Evolutionary conservation across 2,797 vertebrate genomes (phyloP).

Genomic region (Pseudocheirus occidentalis): DNA sequence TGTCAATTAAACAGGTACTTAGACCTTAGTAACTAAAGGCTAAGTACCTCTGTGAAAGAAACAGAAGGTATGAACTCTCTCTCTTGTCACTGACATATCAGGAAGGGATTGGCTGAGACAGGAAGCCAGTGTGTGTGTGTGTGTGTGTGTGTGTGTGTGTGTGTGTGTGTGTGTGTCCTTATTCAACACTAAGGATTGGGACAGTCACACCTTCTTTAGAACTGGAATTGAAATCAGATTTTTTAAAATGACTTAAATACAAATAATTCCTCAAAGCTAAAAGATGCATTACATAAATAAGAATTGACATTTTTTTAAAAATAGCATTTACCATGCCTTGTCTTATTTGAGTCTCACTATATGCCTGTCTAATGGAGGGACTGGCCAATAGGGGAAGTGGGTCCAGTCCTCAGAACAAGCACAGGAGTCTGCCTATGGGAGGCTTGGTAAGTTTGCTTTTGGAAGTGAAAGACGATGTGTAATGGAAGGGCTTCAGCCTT

Average conservation of each 20-base stretch:
- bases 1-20: too few relatives aligned
- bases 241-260: background rate
- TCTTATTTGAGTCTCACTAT: background rate
- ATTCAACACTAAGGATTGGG: background rate
- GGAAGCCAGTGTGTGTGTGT: too few relatives aligned
- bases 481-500: background rate
- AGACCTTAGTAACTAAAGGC: too few relatives aligned
- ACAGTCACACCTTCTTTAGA: background rate
- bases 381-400: background rate
- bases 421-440: background rate
- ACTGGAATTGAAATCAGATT: background rate
- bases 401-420: background rate
- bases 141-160: too few relatives aligned
- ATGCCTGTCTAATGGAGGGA: background rate
- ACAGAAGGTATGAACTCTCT: too few relatives aligned
- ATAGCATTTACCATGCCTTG: background rate
- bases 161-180: background rate
- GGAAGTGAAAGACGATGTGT: background rate
- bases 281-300: background rate
- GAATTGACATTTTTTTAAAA: background rate
- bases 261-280: background rate
- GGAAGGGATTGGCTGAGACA: too few relatives aligned
- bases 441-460: background rate
- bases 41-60: too few relatives aligned
- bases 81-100: too few relatives aligned